Percentiles rank a stretch among this genome's conserved stretches.
phyloP scores from a whole-genome alignment of 2,888 invertebrate species.

The Drosophila barbarae region DNA sequence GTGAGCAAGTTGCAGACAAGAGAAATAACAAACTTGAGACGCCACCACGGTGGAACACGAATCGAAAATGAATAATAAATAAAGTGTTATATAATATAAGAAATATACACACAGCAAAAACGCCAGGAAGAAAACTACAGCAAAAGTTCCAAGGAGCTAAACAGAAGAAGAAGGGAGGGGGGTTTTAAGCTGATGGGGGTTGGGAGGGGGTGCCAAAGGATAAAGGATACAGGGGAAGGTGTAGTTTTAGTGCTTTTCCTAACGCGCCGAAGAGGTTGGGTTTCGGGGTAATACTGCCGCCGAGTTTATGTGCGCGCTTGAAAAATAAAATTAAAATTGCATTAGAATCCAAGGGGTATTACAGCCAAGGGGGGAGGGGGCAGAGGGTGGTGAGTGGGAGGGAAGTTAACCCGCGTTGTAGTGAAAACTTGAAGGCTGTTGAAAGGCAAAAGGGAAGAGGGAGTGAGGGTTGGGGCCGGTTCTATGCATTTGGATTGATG shows the following conservation, averaged over 20 bases:
- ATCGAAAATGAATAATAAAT: constrained; percentile 79
- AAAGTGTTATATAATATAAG: constrained; percentile 77
- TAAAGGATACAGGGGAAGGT: constrained; percentile 26
- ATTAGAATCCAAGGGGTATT: constrained; percentile 71
- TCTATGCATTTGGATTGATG: constrained; percentile 58
- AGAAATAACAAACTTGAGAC: constrained; percentile 73
- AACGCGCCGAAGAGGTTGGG: constrained; percentile 9
- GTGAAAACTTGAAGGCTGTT: constrained; percentile 67
- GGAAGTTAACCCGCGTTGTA: constrained; percentile 34
- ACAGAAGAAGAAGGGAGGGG: background rate
- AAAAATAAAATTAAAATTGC: constrained; percentile 75
- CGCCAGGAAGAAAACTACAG: constrained; percentile 45
- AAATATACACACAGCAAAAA: constrained; percentile 57
- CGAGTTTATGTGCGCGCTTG: constrained; percentile 70
- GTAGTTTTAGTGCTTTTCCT: constrained; percentile 53
- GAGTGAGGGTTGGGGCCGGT: constrained; percentile 11
- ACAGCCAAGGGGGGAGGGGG: constrained; percentile 28
- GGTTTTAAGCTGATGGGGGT: background rate
- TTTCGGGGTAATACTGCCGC: constrained; percentile 25
- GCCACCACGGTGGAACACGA: constrained; percentile 69
- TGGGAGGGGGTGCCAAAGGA: background rate
- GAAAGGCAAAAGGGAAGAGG: constrained; percentile 43
- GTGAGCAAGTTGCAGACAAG: constrained; percentile 71
- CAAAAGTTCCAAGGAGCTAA: constrained; percentile 42
- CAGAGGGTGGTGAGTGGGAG: background rate